Evolutionary conservation across 2,113 vertebrate genomes (phyloP).

Genomic region (Sialia sialis): DNA sequence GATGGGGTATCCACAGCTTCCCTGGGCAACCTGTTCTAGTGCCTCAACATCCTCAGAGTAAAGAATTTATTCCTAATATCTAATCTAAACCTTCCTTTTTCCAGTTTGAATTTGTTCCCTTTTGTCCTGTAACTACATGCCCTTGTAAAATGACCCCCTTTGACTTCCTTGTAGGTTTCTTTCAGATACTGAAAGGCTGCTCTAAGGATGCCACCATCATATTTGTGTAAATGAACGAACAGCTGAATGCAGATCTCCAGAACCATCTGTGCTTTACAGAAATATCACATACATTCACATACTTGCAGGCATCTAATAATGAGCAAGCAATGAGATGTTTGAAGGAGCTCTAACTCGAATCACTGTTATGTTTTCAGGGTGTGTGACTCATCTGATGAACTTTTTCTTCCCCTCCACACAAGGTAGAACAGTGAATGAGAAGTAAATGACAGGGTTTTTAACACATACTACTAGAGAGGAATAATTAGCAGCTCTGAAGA

Average conservation of each 20-base stretch:
- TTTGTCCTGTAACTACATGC: not conserved
- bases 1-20: too few species aligned
- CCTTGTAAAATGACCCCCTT: not conserved
- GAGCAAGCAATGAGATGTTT: not conserved
- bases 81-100: not conserved
- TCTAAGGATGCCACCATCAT: not conserved
- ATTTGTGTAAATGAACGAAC: not conserved
- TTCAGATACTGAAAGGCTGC: not conserved
- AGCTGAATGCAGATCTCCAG: not conserved
- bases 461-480: not conserved
- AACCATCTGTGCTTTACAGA: not conserved
- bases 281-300: not conserved
- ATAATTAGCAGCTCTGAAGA: not conserved
- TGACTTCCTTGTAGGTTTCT: not conserved
- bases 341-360: not conserved
- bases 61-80: not conserved
- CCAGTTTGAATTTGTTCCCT: not conserved
- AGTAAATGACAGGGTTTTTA: not conserved
- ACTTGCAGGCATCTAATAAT: not conserved
- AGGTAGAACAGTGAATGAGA: not conserved
- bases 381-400: not conserved
- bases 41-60: fast-evolving
- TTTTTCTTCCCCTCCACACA: not conserved
- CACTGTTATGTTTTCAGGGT: not conserved
- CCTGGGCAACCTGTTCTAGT: not conserved